Evolutionary conservation across 2,797 vertebrate genomes (phyloP), one percentile per base, ranked within the genome.

Genomic region (Chrosomus eos): DNA sequence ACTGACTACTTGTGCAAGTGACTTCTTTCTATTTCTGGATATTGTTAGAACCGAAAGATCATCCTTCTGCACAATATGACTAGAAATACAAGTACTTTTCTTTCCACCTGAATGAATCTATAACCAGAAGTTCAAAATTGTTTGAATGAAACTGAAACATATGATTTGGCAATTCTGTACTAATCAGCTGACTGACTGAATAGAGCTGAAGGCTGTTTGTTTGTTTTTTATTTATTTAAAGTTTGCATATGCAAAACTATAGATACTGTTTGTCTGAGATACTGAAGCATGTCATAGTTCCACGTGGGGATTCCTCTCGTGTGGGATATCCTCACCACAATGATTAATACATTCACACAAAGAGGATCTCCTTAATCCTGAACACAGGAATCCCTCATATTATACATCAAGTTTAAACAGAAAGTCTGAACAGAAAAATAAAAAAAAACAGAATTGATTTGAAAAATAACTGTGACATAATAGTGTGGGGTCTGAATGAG

Each of bases 281-380:
- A 21, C 1, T 7, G 5, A 78, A 21, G 5, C 9, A 28, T 64
- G 7, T 10, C n/a, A 45, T 7, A 0, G 26, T 33, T 80, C 21
- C 62, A 18, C 14, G 4, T 62, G 43, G 43, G 77, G 28, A 80
- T 66, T 51, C 19, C 62, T 51, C 33, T 33, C 23, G 26, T 67
- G 62, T 80, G 62, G 77, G 77, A 80, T 66, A 51, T 80, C 76
- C 76, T n/a, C 2, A 80, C 28, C 43, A 10, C 62, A 18, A 51
- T 51, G 40, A 64, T 4, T 45, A 28, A 28, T 62, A 78, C n/a
- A 13, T 38, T 4, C 7, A 16, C 16, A 45, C 55, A 43, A 28
- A 64, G 38, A 40, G 66, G 36, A 40, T 71, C 13, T 73, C 45
- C 16, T 28, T 64, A 3, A 64, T 19, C n/a, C 60, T 31, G 18